phyloP scores from a whole-genome alignment of 1,140 invertebrate species.

The Scaptomyza hsui region DNA sequence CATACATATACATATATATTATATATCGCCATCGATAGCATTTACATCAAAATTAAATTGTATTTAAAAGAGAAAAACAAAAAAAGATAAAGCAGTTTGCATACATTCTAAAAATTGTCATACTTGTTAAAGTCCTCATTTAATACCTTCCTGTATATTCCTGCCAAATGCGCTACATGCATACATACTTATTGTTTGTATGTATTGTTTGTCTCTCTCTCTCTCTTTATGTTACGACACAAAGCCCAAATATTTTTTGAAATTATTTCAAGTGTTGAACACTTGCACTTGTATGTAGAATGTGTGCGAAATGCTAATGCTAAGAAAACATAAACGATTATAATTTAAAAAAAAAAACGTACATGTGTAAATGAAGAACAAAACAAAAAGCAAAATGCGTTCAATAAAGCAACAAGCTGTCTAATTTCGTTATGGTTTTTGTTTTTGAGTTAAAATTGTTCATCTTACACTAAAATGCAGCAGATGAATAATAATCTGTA shows the following conservation, averaged over 20 bases:
- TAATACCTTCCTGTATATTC: background rate
- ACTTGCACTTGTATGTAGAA: too few species aligned
- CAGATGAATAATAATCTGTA: background rate
- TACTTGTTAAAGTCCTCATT: background rate
- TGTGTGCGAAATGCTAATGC: constrained; percentile 4
- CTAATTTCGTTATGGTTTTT: constrained; percentile 3
- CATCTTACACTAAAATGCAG: too few species aligned
- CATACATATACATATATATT: constrained; percentile 17
- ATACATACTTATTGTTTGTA: too few species aligned
- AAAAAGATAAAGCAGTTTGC: constrained; percentile 23
- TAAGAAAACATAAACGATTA: constrained; percentile 38
- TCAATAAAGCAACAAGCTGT: constrained; percentile 42
- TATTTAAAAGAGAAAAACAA: constrained; percentile 33
- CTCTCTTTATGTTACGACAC: background rate
- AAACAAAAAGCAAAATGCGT: constrained; percentile 39
- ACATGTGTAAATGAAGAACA: constrained; percentile 31
- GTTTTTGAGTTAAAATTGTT: background rate
- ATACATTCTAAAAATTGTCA: background rate
- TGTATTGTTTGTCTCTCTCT: background rate
- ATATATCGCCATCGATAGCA: constrained; percentile 55
- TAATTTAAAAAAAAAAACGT: constrained; percentile 28
- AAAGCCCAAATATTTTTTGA: background rate
- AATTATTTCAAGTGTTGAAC: background rate
- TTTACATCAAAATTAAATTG: constrained; percentile 46
- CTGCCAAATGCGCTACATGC: background rate